phyloP scores from a whole-genome alignment of 1,140 invertebrate species.

The Pinna nobilis region DNA sequence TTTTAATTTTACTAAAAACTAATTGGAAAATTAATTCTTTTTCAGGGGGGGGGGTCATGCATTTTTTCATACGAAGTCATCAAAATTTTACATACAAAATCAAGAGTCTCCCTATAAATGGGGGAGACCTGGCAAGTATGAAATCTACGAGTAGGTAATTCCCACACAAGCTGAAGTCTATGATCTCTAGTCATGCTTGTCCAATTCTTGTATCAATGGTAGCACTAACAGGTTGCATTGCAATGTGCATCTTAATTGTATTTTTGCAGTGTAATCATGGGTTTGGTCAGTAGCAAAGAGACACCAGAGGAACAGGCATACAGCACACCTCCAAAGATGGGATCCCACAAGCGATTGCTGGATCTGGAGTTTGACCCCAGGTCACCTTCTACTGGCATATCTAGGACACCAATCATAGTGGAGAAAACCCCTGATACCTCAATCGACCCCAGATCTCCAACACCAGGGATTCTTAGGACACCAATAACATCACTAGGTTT shows the following conservation, averaged over 20 bases:
- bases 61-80: too few species aligned
- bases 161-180: too few species aligned
- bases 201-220: too few species aligned
- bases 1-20: too few species aligned
- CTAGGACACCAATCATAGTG: slow-evolving; percentile 57
- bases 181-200: too few species aligned
- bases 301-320: background rate
- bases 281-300: slow-evolving; percentile 26
- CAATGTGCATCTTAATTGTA: background rate
- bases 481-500: slow-evolving; percentile 40
- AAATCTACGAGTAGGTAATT: too few species aligned
- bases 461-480: slow-evolving; percentile 54
- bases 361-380: slow-evolving; percentile 51
- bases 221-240: too few species aligned
- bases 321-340: slow-evolving; percentile 33
- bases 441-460: slow-evolving; percentile 59
- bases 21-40: too few species aligned
- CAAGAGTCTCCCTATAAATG: too few species aligned
- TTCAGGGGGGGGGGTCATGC: too few species aligned
- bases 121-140: too few species aligned
- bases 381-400: slow-evolving; percentile 52
- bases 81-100: too few species aligned
- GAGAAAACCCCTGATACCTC: slow-evolving; percentile 48
- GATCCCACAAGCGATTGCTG: slow-evolving; percentile 25
- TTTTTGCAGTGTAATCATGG: slow-evolving; percentile 23